Base-by-base conservation (phyloP, 2,888 invertebrate species). In the Rhagophthalmus giganteus region DNA sequence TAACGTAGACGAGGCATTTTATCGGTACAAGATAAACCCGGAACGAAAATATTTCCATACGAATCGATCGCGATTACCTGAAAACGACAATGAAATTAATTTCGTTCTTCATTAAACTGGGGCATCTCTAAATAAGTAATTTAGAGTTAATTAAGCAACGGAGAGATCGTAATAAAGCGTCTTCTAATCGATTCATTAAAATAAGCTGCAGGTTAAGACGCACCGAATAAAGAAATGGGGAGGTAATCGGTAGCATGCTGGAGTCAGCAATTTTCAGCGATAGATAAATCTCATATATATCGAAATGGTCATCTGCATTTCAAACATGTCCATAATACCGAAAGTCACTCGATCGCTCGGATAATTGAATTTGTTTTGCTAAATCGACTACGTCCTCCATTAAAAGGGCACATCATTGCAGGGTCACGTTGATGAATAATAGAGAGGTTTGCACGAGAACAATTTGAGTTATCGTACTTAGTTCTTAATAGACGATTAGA, bases 191-290 rank as follows among this genome's bases (percentile, higher is more conserved):
- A 5, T 20, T 20, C 3, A 20, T 20, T 20, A 20, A 20, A 20
- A 20, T 7, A 20, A 20, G 7, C 20, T 20, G 20, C n/a, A n/a
- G n/a, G n/a, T n/a, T n/a, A n/a, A 20, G 7, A 20, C 3, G 20
- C 7, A 20, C 3, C 20, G 20, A 20, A 5, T 5, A 20, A 20
- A 20, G 10, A 20, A 20, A 11, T 16, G n/a, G 11, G 38, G 27
- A 50, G 49, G 47, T 59, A 58, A 58, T 59, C 46, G 44, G 52
- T 69, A 68, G 64, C 70, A 70, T 68, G 65, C 71, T 69, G 68
- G 70, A 64, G 70, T 73, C 73, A 73, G 73, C 73, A 70, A 70
- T 70, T 73, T 71, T 68, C 68, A 71, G n/a, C n/a, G n/a, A n/a
- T n/a, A 72, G 69, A 66, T 70, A 53, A 54, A 71, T 72, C 73